Conservation (phyloP, 2,797 vertebrate species). For the Mycteria americana region DNA sequence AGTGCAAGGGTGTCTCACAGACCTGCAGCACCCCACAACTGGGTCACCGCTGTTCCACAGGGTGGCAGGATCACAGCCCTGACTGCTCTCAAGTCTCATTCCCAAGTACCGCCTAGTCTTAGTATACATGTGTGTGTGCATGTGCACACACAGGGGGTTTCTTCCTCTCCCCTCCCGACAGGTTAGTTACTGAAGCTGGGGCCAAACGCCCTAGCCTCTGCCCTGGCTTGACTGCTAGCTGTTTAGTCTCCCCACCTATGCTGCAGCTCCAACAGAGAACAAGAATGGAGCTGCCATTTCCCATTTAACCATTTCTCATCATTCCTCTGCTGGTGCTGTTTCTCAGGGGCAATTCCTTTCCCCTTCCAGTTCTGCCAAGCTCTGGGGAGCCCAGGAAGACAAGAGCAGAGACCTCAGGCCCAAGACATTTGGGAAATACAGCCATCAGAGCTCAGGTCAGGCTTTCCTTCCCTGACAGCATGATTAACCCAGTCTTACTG, state of each 20-base stretch:
- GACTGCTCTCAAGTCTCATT: accelerated
- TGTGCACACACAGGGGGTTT: too few relatives aligned
- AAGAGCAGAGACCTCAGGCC: neutral
- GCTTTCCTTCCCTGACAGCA: neutral
- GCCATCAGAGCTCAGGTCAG: neutral
- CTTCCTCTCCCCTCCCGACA: neutral
- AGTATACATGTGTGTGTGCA: accelerated
- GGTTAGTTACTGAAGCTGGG: neutral
- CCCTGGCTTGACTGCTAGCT: neutral
- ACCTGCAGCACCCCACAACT: neutral
- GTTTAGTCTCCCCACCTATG: neutral
- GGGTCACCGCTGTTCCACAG: too few relatives aligned
- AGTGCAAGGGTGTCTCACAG: neutral
- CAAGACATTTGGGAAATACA: neutral
- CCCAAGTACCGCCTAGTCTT: too few relatives aligned
- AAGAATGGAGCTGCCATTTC: neutral
- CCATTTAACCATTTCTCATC: neutral
- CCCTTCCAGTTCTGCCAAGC: neutral
- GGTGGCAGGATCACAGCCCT: neutral
- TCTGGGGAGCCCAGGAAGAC: neutral
- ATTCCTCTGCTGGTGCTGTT: neutral
- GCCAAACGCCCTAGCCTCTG: neutral
- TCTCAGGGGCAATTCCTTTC: neutral
- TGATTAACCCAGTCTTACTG: neutral
- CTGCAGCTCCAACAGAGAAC: neutral